Base-by-base conservation (phyloP, 1,140 invertebrate species). In the Halyomorpha halys region DNA sequence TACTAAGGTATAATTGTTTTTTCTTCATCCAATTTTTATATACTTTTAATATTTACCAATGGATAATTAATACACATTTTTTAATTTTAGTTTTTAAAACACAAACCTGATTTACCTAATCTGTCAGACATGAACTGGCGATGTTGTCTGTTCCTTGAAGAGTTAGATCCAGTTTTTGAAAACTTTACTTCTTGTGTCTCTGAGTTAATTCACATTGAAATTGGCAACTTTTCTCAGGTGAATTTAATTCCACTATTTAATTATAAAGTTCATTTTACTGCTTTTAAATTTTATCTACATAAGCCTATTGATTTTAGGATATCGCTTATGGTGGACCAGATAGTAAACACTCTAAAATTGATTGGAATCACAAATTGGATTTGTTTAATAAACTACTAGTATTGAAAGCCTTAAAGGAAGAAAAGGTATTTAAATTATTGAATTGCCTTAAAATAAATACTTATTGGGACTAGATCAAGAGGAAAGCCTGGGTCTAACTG, bases 361-460 rank as follows among this genome's bases (percentile, higher is more conserved):
- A 83, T 51, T 87, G 87, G 84, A 75, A 90, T 70, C 73, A 73
- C 1, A 73, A 71, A 16, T 72, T 94, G 8, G 76, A 73, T 11
- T 73, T 81, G 49, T 93, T 94, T 73, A 86, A 93, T 70, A 91
- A 87, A 72, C 75, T 96, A 51, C 82, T 94, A 77, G 71, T 95
- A 16, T 72, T 94, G 0, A 85, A 87, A 71, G 81, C 83, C 61
- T 74, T 94, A 18, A 84, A 85, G 67, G 88, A 90, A 72, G 90
- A 94, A 71, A 89, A 90, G 74, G 80, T 81, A 67, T 39, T n/a
- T n/a, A n/a, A n/a, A n/a, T n/a, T n/a, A n/a, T n/a, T n/a, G n/a
- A n/a, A n/a, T n/a, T n/a, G n/a, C n/a, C n/a, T n/a, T n/a, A n/a
- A n/a, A n/a, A n/a, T n/a, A n/a, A n/a, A n/a, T n/a, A n/a, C n/a